These are phyloP conservation scores for Melanostoma mellinum DNA, from an alignment of 2,888 invertebrate species.

Conservation along the genomic window DNA sequence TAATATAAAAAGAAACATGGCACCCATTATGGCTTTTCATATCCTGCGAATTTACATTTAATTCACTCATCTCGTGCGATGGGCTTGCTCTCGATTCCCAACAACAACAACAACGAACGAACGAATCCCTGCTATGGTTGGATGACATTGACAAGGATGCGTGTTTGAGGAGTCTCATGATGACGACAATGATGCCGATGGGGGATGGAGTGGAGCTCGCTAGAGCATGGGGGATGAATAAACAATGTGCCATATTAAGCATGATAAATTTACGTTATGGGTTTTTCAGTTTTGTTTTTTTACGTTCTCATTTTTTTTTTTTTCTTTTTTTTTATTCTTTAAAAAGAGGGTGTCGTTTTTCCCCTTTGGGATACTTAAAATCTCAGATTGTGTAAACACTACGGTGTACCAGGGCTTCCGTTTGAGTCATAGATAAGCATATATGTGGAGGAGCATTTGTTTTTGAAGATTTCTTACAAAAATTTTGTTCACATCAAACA, in stretches of 20 bases:
- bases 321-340: conserved; percentile 30
- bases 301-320: conserved; percentile 13
- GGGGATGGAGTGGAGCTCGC: conserved; percentile 50
- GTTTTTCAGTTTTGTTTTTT: conserved; percentile 43
- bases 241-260: conserved; percentile 72
- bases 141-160: conserved; percentile 72
- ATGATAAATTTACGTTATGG: conserved; percentile 72
- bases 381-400: conserved; percentile 42
- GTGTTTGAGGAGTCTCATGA: conserved; percentile 72
- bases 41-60: conserved; percentile 73
- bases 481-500: conserved; percentile 50
- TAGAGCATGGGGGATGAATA: conserved; percentile 57
- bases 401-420: conserved; percentile 65
- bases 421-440: conserved; percentile 22
- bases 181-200: conserved; percentile 71
- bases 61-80: conserved; percentile 68
- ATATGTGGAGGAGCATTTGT: conserved; percentile 38
- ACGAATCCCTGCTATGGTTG: conserved; percentile 42
- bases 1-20: conserved; percentile 58
- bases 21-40: conserved; percentile 71
- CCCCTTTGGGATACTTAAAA: conserved; percentile 67
- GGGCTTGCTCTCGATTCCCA: conserved; percentile 19
- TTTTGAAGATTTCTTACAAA: conserved; percentile 71
- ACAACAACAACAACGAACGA: neutral
- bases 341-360: conserved; percentile 68